Conservation (phyloP, 2,888 invertebrate species). For the Phengaris arion region DNA sequence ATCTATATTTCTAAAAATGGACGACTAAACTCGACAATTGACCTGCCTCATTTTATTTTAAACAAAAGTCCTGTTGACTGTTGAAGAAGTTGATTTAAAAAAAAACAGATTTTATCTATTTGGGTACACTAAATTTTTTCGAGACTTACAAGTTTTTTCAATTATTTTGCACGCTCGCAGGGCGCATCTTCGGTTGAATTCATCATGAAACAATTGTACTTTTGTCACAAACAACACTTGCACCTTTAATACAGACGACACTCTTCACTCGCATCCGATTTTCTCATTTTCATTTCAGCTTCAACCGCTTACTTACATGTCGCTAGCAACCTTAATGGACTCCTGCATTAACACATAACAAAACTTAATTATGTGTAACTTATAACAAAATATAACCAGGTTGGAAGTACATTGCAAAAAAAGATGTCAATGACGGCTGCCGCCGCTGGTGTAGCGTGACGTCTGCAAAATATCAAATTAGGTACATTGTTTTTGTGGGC, state of each 20-base stretch:
- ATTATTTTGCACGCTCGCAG: background rate
- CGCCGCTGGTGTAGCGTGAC: too few relatives aligned
- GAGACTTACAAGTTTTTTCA: background rate
- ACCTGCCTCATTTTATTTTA: background rate
- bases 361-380: too few relatives aligned
- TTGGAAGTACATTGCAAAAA: too few relatives aligned
- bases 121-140: background rate
- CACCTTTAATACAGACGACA: background rate
- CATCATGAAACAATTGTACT: background rate
- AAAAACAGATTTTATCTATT: background rate
- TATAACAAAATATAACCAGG: too few relatives aligned
- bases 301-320: constrained; percentile 13
- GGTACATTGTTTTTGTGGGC: too few relatives aligned
- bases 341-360: background rate
- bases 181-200: constrained; percentile 5
- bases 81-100: background rate
- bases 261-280: background rate
- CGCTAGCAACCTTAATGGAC: constrained; percentile 4
- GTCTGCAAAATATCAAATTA: too few relatives aligned
- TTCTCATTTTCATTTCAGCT: constrained; percentile 3
- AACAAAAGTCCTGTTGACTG: too few relatives aligned
- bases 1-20: background rate
- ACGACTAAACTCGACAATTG: background rate
- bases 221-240: constrained; percentile 5
- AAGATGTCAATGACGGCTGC: too few relatives aligned